A percentile compares a stretch with the other conserved stretches of the same genome.
Evolutionary conservation across 2,888 invertebrate genomes (phyloP).

Genomic region (Listrodromus nycthemerus): DNA sequence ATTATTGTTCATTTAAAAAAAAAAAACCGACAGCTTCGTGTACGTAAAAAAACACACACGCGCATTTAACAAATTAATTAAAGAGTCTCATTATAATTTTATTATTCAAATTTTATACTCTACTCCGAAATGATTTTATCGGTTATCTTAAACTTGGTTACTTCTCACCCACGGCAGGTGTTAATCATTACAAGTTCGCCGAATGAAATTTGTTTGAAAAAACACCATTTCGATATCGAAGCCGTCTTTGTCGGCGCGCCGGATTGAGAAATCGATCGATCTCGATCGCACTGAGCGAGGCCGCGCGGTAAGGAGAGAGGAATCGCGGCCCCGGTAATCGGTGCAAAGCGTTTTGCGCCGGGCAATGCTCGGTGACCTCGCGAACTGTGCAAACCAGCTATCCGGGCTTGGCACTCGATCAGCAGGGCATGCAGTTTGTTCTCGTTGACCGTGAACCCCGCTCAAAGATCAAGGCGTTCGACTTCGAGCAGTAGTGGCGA

Average conservation of each 20-base stretch:
- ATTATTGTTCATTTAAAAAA: conserved; percentile 31
- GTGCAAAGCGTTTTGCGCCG: conserved; percentile 18
- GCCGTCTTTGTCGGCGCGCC: neutral
- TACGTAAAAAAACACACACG: no score
- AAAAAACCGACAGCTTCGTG: no score
- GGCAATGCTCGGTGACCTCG: conserved; percentile 4
- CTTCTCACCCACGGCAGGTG: neutral
- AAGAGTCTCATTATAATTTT: no score
- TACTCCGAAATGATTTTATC: no score
- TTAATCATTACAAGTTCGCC: neutral
- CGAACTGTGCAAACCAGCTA: conserved; percentile 9
- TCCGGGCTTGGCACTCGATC: conserved; percentile 15
- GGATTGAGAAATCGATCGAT: conserved; percentile 16
- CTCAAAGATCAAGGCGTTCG: conserved; percentile 43
- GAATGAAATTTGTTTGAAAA: neutral
- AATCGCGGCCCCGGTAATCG: conserved; percentile 2
- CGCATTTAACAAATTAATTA: no score
- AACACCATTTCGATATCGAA: neutral
- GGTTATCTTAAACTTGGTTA: no score
- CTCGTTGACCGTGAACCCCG: conserved; percentile 41
- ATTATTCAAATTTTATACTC: no score
- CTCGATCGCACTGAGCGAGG: neutral
- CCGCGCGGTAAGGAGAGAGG: neutral
- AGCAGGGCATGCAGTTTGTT: conserved; percentile 2
- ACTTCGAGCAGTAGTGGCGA: conserved; percentile 11